Base-by-base conservation (phyloP, 2,113 vertebrate species). In the Pseudorectes ferrugineus region DNA sequence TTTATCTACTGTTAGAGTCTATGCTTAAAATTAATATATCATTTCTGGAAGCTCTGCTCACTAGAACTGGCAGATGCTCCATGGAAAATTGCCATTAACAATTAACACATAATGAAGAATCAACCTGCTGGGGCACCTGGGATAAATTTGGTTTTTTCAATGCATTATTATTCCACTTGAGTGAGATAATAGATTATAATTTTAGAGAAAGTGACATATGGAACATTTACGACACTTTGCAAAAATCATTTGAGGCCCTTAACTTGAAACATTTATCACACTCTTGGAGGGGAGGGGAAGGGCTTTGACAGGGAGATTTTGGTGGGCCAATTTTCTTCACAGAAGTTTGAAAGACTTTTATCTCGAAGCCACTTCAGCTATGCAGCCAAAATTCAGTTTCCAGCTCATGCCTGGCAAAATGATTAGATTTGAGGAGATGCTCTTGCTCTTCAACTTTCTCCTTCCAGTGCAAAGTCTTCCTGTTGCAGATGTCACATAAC, bases 71-170 rank as follows among this genome's bases (percentile, higher is more conserved):
- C 96, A 96, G 92, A 88, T 74, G 92, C 89, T 90, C 72, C 93
- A 93, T 96, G 92, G 93, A 97, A 97, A 96, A 77, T 33, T 89
- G 83, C 88, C 94, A 97, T 85, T 95, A 93, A 91, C 73, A 48
- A 96, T 96, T 97, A 97, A 95, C 80, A 94, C 95, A 94, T 96
- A 96, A 97, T 96, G 84, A 97, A 95, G 85, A 88, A 94, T 89
- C 81, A 96, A 97, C 88, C 91, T 95, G 87, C 83, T 96, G 85
- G 74, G 85, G 55, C 85, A 96, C 86, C 76, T 97, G 96, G 93
- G 92, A 96, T 95, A 96, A 96, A 95, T 91, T 95, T 93, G 88
- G 66, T 68, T 92, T 93, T 95, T 61, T 84, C 76, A 74, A 88
- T 75, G 55, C 52, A 91, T 92, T 96, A 96, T 77, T 95, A 96